Conservation (phyloP, 2,888 invertebrate genomes). For the Ormyrus thymus region DNA sequence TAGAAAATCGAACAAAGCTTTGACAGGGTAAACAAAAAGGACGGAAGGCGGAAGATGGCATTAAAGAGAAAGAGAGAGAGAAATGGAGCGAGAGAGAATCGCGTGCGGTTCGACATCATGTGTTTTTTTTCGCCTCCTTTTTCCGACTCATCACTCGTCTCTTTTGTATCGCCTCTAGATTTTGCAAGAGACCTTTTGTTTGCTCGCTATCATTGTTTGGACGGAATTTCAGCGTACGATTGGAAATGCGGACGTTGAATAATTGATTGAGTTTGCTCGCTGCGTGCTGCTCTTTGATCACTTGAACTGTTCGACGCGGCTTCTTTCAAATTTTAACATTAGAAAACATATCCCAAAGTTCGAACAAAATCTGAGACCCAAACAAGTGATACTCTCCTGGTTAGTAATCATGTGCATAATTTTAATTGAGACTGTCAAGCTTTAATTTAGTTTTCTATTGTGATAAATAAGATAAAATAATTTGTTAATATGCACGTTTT, state of each 20-base stretch:
- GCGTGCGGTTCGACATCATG: conserved; percentile 2
- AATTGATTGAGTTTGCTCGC: conserved; percentile 31
- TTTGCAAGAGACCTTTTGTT: background rate
- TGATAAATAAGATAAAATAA: no score
- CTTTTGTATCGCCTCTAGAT: conserved; percentile 20
- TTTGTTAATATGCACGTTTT: no score
- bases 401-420: no score
- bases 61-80: background rate
- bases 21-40: no score
- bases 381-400: no score
- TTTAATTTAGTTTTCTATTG: no score
- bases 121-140: conserved; percentile 23
- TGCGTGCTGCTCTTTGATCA: conserved; percentile 9
- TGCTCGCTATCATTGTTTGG: conserved; percentile 8
- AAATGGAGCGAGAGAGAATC: conserved; percentile 15
- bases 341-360: no score
- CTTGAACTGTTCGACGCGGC: no score
- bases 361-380: no score
- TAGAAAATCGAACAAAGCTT: no score
- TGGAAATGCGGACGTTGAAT: conserved; percentile 41
- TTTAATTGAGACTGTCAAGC: no score
- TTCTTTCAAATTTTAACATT: no score
- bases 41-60: background rate
- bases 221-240: conserved; percentile 28
- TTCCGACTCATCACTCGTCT: conserved; percentile 29